Percentiles rank a stretch among this genome's conserved stretches.
Conservation (phyloP, 2,888 invertebrate species). For the Napeogenes inachia region DNA sequence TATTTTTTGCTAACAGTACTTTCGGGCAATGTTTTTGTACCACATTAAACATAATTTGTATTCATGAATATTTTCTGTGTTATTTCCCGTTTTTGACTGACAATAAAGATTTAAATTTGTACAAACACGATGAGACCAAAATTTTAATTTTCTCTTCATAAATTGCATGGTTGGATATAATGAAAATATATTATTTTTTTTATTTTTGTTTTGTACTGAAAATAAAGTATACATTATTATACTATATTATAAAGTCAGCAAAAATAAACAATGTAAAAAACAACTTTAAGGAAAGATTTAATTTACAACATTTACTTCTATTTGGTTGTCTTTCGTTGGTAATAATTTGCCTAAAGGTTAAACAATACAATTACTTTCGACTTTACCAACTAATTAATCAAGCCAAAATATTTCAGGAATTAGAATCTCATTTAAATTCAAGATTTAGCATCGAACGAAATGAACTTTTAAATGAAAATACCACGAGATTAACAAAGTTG, state of each 20-base stretch:
- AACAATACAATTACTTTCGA: slow-evolving; percentile 2
- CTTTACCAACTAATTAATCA: not conserved
- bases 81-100: not conserved
- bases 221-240: no score
- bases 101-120: not conserved
- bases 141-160: not conserved
- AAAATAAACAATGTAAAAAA: no score
- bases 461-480: not conserved
- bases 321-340: not conserved
- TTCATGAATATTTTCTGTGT: not conserved
- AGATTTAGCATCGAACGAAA: not conserved
- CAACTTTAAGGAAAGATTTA: no score
- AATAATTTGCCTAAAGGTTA: not conserved
- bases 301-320: not conserved
- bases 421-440: slow-evolving; percentile 2
- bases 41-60: not conserved
- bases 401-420: not conserved
- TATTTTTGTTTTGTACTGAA: no score
- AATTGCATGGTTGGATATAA: no score
- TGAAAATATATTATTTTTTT: no score
- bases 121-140: not conserved
- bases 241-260: no score
- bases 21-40: not conserved
- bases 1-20: no score
- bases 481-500: not conserved